Conservation (phyloP, 2,888 invertebrate species). For the Caenorhabditis sp. region DNA sequence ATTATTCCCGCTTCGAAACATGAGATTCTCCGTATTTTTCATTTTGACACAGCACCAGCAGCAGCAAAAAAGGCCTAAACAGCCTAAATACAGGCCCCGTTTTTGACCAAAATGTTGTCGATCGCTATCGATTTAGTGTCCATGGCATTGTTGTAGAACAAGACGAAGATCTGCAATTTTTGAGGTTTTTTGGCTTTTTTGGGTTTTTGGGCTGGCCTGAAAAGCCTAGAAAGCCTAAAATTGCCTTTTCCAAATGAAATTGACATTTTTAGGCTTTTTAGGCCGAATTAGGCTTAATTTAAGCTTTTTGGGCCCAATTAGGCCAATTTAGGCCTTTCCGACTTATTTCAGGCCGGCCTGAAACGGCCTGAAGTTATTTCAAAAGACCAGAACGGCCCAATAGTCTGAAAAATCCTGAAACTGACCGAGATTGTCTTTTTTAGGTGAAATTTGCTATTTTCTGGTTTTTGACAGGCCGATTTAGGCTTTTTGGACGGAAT, state of each 20-base stretch:
- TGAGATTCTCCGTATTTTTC: conserved; percentile 30
- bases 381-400: too few relatives aligned
- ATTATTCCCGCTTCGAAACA: background rate
- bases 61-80: background rate
- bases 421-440: too few relatives aligned
- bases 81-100: conserved; percentile 50
- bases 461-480: too few relatives aligned
- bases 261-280: too few relatives aligned
- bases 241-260: too few relatives aligned
- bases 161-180: conserved; percentile 69
- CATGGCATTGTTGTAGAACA: conserved; percentile 70
- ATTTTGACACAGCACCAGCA: conserved; percentile 3
- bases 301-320: too few relatives aligned
- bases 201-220: conserved; percentile 1
- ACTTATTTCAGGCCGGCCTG: too few relatives aligned
- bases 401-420: too few relatives aligned
- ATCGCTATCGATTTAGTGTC: conserved; percentile 71
- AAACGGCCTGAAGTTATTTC: too few relatives aligned
- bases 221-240: background rate
- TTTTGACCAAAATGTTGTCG: conserved; percentile 69
- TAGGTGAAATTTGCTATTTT: too few relatives aligned
- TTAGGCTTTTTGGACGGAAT: too few relatives aligned
- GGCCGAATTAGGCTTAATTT: too few relatives aligned
- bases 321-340: background rate
- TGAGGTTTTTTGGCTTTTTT: background rate